Evolutionary conservation across 2,113 vertebrate species (phyloP).

Genomic region (Sitta europaea): DNA sequence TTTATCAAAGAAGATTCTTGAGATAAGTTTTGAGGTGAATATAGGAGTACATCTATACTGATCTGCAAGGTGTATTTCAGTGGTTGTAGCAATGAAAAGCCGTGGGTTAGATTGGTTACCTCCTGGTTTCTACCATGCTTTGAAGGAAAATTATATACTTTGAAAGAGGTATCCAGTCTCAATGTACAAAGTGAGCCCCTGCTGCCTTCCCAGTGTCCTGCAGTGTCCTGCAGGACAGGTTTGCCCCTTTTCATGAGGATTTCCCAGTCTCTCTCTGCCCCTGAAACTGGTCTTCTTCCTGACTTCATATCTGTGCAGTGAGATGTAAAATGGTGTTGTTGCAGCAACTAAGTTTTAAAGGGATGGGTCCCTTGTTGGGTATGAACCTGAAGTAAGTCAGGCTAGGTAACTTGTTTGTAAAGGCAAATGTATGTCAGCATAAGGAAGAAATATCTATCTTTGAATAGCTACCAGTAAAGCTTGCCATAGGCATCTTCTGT

Average conservation of each 20-base stretch:
- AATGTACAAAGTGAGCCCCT: not conserved
- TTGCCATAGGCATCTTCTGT: not conserved
- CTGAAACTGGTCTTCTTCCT: not conserved
- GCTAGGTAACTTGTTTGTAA: not conserved
- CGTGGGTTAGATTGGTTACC: not conserved
- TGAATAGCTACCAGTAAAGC: not conserved
- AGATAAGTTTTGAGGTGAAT: not conserved
- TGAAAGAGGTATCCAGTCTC: not conserved
- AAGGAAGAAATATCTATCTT: not conserved
- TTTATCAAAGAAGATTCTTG: not conserved
- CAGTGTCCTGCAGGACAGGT: not conserved
- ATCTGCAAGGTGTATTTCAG: not conserved
- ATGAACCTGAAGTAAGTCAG: not conserved
- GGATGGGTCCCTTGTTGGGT: not conserved
- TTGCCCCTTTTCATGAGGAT: not conserved
- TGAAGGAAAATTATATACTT: not conserved
- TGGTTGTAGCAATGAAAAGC: not conserved
- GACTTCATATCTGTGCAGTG: not conserved
- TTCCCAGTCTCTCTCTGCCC: not conserved
- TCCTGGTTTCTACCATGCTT: not conserved
- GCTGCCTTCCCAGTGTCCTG: not conserved
- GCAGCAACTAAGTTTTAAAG: not conserved
- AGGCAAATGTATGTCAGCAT: not conserved
- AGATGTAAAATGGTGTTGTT: not conserved
- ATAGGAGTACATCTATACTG: not conserved